phyloP scores from a whole-genome alignment of 2,797 vertebrate species.

The Leucoraja ocellata region DNA sequence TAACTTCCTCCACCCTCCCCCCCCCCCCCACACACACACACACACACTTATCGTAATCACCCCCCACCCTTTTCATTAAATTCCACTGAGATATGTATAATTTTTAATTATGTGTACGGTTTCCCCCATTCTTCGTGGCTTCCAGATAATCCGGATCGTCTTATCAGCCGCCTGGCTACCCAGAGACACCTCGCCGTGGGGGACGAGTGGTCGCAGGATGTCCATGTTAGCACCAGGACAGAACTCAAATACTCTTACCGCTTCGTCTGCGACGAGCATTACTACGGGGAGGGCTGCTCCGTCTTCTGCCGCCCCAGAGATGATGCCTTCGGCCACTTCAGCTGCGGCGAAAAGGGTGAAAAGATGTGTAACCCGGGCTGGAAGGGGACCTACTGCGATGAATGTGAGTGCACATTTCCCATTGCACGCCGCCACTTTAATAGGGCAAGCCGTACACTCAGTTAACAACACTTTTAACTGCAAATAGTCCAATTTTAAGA shows the following conservation, averaged over 20 bases:
- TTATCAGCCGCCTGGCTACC: conserved; percentile 86
- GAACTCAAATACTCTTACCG: conserved; percentile 93
- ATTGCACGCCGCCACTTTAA: not conserved
- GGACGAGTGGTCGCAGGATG: conserved; percentile 89
- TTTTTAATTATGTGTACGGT: not conserved
- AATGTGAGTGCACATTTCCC: conserved; percentile 67
- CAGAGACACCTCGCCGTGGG: conserved; percentile 88
- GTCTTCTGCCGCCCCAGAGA: conserved; percentile 91
- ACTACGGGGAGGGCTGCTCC: conserved; percentile 92
- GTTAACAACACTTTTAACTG: not conserved
- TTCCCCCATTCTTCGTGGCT: not conserved
- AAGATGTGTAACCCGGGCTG: conserved; percentile 91
- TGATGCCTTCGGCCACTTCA: conserved; percentile 94
- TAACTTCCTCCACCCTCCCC: conserved; percentile 51
- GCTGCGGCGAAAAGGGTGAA: conserved; percentile 86
- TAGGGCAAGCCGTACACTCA: not conserved
- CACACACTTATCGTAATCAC: too few species aligned
- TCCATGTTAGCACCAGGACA: conserved; percentile 74
- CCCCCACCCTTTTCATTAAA: not conserved
- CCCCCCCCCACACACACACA: too few species aligned
- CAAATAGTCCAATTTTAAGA: not conserved
- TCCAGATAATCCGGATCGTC: conserved; percentile 80
- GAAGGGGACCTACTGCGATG: conserved; percentile 93
- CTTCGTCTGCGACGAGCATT: conserved; percentile 89
- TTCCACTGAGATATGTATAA: not conserved